phyloP scores from a whole-genome alignment of 1,140 invertebrate genomes.

The Sitobion miscanthi region DNA sequence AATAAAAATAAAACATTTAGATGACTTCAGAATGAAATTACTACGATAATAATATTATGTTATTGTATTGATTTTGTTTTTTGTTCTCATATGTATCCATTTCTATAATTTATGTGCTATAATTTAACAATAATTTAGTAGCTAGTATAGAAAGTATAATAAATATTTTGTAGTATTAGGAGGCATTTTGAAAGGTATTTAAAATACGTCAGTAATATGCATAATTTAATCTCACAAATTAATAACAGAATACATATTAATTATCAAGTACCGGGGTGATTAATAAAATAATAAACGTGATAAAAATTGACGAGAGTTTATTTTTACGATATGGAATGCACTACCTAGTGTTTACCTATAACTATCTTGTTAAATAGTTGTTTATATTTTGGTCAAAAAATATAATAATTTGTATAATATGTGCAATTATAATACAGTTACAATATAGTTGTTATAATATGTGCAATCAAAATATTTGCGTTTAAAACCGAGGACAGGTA shows the following conservation, averaged over 20 bases:
- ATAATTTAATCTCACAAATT: background rate
- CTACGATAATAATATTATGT: background rate
- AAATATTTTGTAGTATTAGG: background rate
- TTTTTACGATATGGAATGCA: background rate
- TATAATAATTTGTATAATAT: background rate
- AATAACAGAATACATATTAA: background rate
- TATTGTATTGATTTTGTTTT: background rate
- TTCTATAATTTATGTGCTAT: background rate
- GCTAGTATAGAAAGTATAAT: background rate
- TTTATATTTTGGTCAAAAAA: background rate
- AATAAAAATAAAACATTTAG: background rate
- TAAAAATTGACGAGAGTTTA: background rate
- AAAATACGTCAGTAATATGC: background rate
- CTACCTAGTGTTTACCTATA: background rate
- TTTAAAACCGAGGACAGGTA: background rate
- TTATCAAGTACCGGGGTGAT: constrained; percentile 6
- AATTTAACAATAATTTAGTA: background rate
- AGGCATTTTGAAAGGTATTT: background rate
- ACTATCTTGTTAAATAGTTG: background rate
- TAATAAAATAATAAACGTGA: constrained; percentile 24
- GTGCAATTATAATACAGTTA: background rate
- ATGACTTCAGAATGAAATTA: background rate
- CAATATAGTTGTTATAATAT: background rate
- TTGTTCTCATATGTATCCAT: background rate
- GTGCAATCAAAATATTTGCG: background rate